Evolutionary conservation across 2,113 vertebrate species (phyloP).

Genomic region (Austrofundulus limnaeus): DNA sequence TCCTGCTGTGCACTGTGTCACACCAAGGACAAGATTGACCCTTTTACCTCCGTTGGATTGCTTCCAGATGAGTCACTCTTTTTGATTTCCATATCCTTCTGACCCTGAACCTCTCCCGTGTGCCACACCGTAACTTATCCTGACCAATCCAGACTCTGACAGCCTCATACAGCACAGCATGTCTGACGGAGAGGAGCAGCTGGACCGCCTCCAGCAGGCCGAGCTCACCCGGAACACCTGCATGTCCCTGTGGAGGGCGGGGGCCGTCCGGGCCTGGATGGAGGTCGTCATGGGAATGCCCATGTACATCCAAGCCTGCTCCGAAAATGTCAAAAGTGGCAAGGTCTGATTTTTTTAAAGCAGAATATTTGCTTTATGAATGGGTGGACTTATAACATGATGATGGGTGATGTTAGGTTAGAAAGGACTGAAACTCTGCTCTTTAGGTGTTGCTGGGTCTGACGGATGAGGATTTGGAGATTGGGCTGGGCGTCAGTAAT

Average conservation of each 20-base stretch:
- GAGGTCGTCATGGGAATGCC: constrained; percentile 92
- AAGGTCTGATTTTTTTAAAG: constrained; percentile 74
- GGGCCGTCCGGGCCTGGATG: constrained; percentile 87
- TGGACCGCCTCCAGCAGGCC: constrained; percentile 85
- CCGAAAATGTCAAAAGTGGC: constrained; percentile 87
- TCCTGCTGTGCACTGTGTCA: not conserved
- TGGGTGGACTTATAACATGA: not conserved
- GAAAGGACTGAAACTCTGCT: constrained; percentile 20
- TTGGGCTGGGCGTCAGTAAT: constrained; percentile 82
- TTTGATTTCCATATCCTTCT: constrained; percentile 58
- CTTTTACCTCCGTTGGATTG: constrained; percentile 2
- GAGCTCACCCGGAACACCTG: constrained; percentile 82
- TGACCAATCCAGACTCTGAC: constrained; percentile 82
- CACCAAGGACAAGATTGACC: too few relatives aligned
- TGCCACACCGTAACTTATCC: constrained; percentile 59
- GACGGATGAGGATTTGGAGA: constrained; percentile 85
- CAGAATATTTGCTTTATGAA: not conserved
- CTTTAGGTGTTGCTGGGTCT: constrained; percentile 84
- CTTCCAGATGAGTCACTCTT: constrained; percentile 48
- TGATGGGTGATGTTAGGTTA: not conserved
- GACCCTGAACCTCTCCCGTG: constrained; percentile 57
- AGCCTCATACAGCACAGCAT: constrained; percentile 82
- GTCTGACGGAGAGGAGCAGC: constrained; percentile 86
- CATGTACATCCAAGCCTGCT: constrained; percentile 84
- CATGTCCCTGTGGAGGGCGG: constrained; percentile 88